Conservation (phyloP, 2,113 vertebrate species). For the Syngnathus floridae region DNA sequence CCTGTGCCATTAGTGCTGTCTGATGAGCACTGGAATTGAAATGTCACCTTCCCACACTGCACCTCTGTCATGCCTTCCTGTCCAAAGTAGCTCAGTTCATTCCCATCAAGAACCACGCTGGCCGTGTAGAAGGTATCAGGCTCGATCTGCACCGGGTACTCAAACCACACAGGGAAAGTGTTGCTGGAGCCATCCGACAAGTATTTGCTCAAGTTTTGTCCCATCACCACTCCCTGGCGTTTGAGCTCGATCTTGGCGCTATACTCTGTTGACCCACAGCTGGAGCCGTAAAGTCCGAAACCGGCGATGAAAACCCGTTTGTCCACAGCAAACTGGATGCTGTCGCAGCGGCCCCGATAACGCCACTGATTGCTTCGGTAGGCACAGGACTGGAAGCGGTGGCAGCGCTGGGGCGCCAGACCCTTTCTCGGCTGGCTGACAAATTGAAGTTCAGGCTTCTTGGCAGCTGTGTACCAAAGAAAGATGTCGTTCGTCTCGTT, state of each 20-base stretch:
- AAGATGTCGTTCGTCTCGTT: slow-evolving; percentile 97
- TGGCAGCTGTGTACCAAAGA: slow-evolving; percentile 95
- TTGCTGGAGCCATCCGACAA: slow-evolving; percentile 96
- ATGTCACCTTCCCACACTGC: slow-evolving; percentile 94
- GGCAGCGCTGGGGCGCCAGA: slow-evolving; percentile 87
- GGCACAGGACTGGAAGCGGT: slow-evolving; percentile 95
- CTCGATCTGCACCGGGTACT: slow-evolving; percentile 94
- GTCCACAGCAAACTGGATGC: slow-evolving; percentile 96
- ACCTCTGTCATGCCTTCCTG: slow-evolving; percentile 98
- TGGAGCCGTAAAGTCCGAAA: slow-evolving; percentile 93
- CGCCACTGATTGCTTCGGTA: slow-evolving; percentile 98
- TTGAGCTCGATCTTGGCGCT: slow-evolving; percentile 96
- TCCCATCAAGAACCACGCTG: slow-evolving; percentile 91
- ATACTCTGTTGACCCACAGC: slow-evolving; percentile 94
- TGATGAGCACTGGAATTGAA: slow-evolving; percentile 96
- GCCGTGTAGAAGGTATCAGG: slow-evolving; percentile 96
- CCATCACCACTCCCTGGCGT: slow-evolving; percentile 86
- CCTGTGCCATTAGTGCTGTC: slow-evolving; percentile 97
- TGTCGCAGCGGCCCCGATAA: slow-evolving; percentile 92
- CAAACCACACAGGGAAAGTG: slow-evolving; percentile 95
- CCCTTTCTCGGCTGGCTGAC: slow-evolving; percentile 85
- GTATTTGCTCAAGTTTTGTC: slow-evolving; percentile 94
- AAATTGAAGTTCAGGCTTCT: slow-evolving; percentile 90
- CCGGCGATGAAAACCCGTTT: slow-evolving; percentile 93
- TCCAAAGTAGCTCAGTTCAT: slow-evolving; percentile 94